These are phyloP conservation scores for Archips xylosteana DNA, from an alignment of 2,888 invertebrate species.

Conservation along the genomic window DNA sequence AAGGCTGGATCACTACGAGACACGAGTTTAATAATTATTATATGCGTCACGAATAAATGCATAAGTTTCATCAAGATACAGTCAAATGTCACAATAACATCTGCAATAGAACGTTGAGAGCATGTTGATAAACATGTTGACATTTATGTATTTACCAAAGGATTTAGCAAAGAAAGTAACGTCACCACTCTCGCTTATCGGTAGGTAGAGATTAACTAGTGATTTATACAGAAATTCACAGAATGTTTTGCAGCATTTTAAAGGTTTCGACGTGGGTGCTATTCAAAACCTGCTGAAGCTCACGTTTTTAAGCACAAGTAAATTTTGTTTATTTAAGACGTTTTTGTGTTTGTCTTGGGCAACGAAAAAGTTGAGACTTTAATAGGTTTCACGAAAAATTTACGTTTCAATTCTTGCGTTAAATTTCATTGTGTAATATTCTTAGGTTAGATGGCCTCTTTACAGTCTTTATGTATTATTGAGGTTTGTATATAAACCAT, in stretches of 20 bases:
- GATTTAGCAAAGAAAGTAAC: neutral
- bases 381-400: neutral
- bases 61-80: neutral
- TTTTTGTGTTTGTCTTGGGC: no score
- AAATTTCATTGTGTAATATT: no score
- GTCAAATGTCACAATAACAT: neutral
- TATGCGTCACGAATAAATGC: neutral
- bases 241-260: neutral
- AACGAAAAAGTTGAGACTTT: neutral
- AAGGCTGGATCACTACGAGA: neutral
- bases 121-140: constrained; percentile 7
- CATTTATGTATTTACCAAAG: neutral
- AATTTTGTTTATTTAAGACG: neutral
- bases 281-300: neutral
- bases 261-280: constrained; percentile 1
- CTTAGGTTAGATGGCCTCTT: no score
- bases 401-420: neutral
- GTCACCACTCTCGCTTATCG: neutral
- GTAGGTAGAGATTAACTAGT: neutral
- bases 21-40: no score
- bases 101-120: neutral
- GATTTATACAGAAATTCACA: neutral
- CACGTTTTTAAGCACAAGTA: neutral
- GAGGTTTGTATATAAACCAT: no score
- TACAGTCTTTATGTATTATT: no score